Conservation (phyloP, 1,140 invertebrate species). For the Coptotermes formosanus region DNA sequence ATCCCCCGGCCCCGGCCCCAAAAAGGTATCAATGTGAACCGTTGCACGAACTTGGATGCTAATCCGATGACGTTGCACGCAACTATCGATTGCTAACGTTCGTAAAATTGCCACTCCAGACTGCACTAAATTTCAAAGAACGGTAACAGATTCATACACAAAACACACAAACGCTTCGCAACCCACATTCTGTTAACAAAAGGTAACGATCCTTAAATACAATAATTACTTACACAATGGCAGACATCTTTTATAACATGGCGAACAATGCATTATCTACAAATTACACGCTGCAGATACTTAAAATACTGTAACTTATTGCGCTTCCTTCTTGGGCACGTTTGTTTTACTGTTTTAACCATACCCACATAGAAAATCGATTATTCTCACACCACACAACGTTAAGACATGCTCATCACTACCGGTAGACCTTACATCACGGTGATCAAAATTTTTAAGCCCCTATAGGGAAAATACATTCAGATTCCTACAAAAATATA, state of each 20-base stretch:
- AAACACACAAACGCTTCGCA: too few relatives aligned
- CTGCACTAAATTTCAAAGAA: background rate
- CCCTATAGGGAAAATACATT: background rate
- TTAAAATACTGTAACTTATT: background rate
- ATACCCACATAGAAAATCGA: background rate
- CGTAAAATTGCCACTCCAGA: background rate
- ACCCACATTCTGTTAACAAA: too few relatives aligned
- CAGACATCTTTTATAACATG: background rate
- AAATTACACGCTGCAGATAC: too few relatives aligned
- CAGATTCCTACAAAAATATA: background rate
- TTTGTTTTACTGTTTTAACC: background rate
- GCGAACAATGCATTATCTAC: background rate
- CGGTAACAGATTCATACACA: too few relatives aligned
- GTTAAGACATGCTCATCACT: slow-evolving; percentile 19
- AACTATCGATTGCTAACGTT: background rate
- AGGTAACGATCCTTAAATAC: too few relatives aligned
- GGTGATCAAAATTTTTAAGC: background rate
- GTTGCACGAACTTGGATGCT: background rate
- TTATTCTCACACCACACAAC: background rate
- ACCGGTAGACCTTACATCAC: slow-evolving; percentile 5
- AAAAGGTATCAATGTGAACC: background rate
- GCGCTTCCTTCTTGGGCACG: background rate
- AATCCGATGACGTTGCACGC: background rate
- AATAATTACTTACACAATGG: background rate
- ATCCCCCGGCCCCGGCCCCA: background rate